Conservation (phyloP, 2,888 invertebrate genomes). For the Lycophotia porphyrea region DNA sequence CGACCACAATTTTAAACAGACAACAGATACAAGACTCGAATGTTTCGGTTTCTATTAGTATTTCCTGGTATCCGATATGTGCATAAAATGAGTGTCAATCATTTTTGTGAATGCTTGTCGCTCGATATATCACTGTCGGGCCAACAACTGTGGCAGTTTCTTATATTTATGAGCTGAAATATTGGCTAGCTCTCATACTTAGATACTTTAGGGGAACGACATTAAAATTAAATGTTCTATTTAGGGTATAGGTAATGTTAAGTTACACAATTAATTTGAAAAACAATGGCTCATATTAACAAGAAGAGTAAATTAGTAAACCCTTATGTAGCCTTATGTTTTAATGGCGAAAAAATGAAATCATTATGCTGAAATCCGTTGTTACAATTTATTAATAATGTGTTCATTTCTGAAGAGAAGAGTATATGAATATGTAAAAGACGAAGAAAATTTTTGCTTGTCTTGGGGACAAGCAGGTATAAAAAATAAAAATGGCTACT, state of each 20-base stretch:
- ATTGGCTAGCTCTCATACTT: background rate
- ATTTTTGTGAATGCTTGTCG: slow-evolving; percentile 36
- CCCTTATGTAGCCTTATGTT: background rate
- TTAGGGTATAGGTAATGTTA: background rate
- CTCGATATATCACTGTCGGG: slow-evolving; percentile 44
- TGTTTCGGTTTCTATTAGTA: background rate
- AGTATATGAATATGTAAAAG: background rate
- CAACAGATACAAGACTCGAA: background rate
- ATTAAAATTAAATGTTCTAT: background rate
- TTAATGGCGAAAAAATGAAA: background rate
- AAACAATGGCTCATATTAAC: background rate
- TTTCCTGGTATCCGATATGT: slow-evolving; percentile 7
- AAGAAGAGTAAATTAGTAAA: background rate
- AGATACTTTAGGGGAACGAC: background rate
- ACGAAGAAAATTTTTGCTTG: too few relatives aligned
- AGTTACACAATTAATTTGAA: background rate
- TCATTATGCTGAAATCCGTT: background rate
- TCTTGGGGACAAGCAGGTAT: too few relatives aligned
- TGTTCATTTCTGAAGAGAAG: background rate
- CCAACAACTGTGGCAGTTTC: background rate
- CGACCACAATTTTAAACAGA: background rate
- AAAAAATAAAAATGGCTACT: background rate
- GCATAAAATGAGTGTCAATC: slow-evolving; percentile 48
- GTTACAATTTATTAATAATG: background rate
- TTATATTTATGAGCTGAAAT: slow-evolving; percentile 3